Percentiles rank a stretch among this genome's conserved stretches.
These are phyloP conservation scores for Willisornis vidua DNA, from an alignment of 2,113 vertebrate genomes.

Conservation along the genomic window DNA sequence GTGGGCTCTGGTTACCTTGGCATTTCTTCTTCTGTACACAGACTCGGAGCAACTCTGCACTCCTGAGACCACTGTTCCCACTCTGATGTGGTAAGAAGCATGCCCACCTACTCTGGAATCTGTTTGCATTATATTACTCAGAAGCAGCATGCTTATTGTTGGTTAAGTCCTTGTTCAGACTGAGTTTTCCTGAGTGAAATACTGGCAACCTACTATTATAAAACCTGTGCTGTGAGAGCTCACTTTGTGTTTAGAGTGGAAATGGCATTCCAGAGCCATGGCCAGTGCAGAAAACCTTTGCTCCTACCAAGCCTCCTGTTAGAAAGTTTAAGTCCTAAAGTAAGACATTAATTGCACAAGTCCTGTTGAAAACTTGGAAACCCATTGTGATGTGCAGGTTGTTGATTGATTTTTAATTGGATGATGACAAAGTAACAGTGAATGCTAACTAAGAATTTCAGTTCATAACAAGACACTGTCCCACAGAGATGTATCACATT, in stretches of 20 bases:
- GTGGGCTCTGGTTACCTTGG: not conserved
- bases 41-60: not conserved
- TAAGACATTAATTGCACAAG: not conserved
- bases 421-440: not conserved
- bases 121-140: not conserved
- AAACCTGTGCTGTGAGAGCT: not conserved
- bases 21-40: not conserved
- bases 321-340: not conserved
- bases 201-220: not conserved
- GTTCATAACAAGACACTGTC: not conserved
- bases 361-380: not conserved
- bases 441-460: not conserved
- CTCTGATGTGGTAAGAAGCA: fast-evolving
- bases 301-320: not conserved
- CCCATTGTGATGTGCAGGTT: not conserved
- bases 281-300: not conserved
- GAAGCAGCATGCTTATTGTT: not conserved
- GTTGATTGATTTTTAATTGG: not conserved
- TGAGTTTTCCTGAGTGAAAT: not conserved
- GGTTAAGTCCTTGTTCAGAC: not conserved
- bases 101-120: not conserved
- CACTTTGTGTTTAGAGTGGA: not conserved
- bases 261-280: not conserved
- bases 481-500: not conserved
- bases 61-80: fast-evolving